Conservation (phyloP, 2,113 vertebrate genomes). For the Chrysochloris asiatica region DNA sequence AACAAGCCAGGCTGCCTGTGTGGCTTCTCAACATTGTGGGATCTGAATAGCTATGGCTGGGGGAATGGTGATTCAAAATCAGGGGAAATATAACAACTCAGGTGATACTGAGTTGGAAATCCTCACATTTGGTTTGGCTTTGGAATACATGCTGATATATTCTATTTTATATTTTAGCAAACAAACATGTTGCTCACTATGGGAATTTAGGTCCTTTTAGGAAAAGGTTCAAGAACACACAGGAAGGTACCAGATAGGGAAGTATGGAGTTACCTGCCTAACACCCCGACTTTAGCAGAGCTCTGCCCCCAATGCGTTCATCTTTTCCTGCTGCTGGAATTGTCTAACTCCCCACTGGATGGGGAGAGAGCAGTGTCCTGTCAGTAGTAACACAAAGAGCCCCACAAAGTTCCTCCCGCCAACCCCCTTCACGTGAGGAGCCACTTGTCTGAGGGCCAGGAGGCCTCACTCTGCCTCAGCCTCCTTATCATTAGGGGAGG, state of each 20-base stretch:
- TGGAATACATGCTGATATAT: neutral
- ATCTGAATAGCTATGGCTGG: neutral
- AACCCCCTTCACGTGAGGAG: too few species aligned
- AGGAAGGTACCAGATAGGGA: neutral
- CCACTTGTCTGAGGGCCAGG: neutral
- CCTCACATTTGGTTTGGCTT: neutral
- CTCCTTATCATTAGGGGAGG: neutral
- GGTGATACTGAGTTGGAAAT: neutral
- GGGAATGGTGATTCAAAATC: neutral
- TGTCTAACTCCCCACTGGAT: neutral
- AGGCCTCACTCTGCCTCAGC: neutral
- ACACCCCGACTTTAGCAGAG: rapidly evolving
- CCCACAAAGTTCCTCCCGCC: neutral
- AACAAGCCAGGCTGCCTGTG: neutral
- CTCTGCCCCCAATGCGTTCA: neutral
- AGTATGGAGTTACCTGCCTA: neutral
- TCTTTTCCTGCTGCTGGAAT: neutral
- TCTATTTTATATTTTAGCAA: neutral
- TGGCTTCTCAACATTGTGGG: neutral
- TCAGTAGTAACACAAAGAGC: neutral
- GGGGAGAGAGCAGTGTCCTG: neutral
- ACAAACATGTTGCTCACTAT: neutral
- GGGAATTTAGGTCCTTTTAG: neutral
- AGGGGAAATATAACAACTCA: neutral
- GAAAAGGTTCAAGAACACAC: neutral